phyloP scores from a whole-genome alignment of 2,797 vertebrate species.

The Microhierax caerulescens region DNA sequence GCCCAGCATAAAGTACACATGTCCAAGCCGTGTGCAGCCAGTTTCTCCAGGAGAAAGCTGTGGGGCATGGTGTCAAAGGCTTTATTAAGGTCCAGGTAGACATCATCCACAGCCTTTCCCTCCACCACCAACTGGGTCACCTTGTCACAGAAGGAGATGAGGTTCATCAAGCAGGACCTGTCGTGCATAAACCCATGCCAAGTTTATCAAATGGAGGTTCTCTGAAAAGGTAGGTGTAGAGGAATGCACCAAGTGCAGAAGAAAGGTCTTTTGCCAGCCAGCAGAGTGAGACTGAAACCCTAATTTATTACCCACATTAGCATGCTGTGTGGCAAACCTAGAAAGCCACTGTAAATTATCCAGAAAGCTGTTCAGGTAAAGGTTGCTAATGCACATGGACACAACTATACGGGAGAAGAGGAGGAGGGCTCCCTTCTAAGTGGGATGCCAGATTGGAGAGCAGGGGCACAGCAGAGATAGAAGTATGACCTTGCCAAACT shows the following conservation, averaged over 20 bases:
- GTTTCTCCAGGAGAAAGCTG: no score
- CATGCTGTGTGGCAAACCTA: neutral
- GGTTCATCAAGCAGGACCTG: no score
- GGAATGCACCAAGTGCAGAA: neutral
- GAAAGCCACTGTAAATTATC: neutral
- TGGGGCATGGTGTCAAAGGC: no score
- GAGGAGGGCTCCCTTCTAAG: neutral
- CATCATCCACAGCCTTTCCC: no score
- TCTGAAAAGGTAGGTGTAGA: neutral
- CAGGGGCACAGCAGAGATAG: fast-evolving
- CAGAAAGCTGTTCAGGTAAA: neutral
- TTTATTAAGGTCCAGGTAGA: no score
- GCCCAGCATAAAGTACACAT: no score
- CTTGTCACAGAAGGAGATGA: no score
- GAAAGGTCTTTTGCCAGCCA: neutral
- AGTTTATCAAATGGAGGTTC: neutral
- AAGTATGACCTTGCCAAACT: neutral
- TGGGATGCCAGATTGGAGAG: neutral
- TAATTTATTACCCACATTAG: neutral
- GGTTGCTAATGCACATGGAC: neutral
- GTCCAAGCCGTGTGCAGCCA: no score
- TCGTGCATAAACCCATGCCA: no score
- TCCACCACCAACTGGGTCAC: no score
- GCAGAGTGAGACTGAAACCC: neutral
- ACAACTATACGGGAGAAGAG: neutral